Base-by-base conservation (phyloP, 2,113 vertebrate genomes). In the Lophochroa leadbeateri region DNA sequence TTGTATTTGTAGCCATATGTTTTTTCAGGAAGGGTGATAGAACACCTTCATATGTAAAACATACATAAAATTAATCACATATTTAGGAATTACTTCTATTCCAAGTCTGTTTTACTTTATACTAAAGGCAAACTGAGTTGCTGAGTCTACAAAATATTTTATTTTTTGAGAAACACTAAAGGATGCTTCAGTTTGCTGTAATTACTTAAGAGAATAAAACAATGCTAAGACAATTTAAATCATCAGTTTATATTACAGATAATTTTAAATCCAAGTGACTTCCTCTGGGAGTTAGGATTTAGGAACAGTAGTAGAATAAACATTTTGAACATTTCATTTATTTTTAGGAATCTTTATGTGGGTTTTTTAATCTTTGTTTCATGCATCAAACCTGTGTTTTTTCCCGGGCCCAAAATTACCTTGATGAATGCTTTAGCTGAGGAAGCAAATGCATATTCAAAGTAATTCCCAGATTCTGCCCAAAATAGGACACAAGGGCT, bases 111-210 rank as follows among this genome's bases (percentile, higher is more conserved):
- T 92, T 77, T 52, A 70, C 27, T 50, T 78, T 35, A 58, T 39
- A 33, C 6, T 83, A 70, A 55, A 82, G 29, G 50, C 49, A 29
- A 86, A 52, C 65, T 76, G 33, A 64, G 52, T 39, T 92, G 13
- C 52, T 1, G 2, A 76, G 14, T 64, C 82, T 76, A 60, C 13
- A 55, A 84, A 58, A 35, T 70, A 7, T 87, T 94, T 90, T 80
- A 37, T 46, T 71, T 13, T 77, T 88, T 94, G 69, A 92, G 86
- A 76, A 92, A 84, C 52, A 68, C n/a, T 92, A 64, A 91, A 91
- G 55, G 28, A 49, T 91, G 47, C 47, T 95, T 89, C 52, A 69
- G 47, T 76, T 92, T 87, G 20, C 72, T 81, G 27, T 84, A 88
- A 89, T 86, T 85, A 70, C 49, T 91, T 88, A 70, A 83, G 50